Evolutionary conservation across 2,113 vertebrate genomes (phyloP), one percentile per base, ranked within the genome.

Genomic region (Leiothrix lutea): DNA sequence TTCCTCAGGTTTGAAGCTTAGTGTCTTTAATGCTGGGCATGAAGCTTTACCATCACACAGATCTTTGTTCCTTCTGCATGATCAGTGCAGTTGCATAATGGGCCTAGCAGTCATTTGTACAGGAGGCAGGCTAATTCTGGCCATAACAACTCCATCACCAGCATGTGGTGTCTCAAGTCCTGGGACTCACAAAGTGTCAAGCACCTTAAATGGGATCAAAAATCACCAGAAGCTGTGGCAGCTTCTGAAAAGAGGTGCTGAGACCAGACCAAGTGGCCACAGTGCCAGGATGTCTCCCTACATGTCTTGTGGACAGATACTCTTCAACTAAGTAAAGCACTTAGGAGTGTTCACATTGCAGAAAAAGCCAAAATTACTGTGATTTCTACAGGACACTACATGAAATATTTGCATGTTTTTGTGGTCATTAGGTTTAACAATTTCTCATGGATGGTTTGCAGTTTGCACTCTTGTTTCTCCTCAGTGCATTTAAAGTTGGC

Each of bases 1-100:
- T 88, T 97, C 44, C 42, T 91, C 53, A 75, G 21, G 50, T 92
- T 48, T 78, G 51, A 92, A 88, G 57, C 17, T 48, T 61, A 81
- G 23, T 88, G 82, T 86, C 58, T 75, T 31, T 83, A 83, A 82
- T 75, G 61, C 40, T 50, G 62, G 12, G 22, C 67, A 58, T 51
- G 69, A 64, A 91, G 75, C n/a, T 91, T 91, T 88, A 80, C 44
- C n/a, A 31, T 66, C 35, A 91, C 65, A 87, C 15, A 78, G 60
- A 64, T 36, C 64, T 86, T 78, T 91, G 67, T 51, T 93, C 56
- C 35, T 74, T 66, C 33, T 80, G 28, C 13, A n/a, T n/a, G 36
- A 58, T 0, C 20, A 0, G 47, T 44, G 25, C 6, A 62, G 53
- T 80, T 90, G 51, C 16, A 38, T 89, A 92, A 94, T 23, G 15